A percentile compares a stretch with the other conserved stretches of the same genome.
These are phyloP conservation scores for Macrosoma leucophasiata DNA, from an alignment of 2,888 invertebrate species.

Conservation along the genomic window DNA sequence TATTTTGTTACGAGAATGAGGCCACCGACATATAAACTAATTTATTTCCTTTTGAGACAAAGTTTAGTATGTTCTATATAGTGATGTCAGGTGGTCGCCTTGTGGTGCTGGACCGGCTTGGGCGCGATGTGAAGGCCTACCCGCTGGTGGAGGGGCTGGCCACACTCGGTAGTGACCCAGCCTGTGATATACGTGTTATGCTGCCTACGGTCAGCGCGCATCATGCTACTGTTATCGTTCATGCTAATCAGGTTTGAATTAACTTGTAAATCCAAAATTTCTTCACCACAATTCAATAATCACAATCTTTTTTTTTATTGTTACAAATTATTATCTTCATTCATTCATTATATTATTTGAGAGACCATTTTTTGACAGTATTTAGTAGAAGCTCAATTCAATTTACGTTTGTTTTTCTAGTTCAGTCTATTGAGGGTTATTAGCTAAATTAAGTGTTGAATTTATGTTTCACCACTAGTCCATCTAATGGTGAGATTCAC, in stretches of 20 bases:
- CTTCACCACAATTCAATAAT: no score
- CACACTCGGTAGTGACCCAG: conserved; percentile 51
- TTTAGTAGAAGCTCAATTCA: no score
- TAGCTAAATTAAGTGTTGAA: no score
- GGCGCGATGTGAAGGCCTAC: conserved; percentile 50
- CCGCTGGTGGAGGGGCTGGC: conserved; percentile 46
- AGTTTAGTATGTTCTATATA: conserved; percentile 5
- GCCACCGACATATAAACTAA: neutral
- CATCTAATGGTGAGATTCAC: no score
- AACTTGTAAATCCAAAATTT: no score
- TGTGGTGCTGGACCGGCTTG: conserved; percentile 55
- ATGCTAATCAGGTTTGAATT: conserved; percentile 56
- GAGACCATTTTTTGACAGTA: no score
- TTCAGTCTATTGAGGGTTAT: no score
- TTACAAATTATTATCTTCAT: no score
- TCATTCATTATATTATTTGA: no score
- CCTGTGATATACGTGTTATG: conserved; percentile 57
- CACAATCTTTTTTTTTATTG: no score
- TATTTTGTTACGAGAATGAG: conserved; percentile 10
- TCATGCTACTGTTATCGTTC: conserved; percentile 60
- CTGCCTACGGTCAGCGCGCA: conserved; percentile 46
- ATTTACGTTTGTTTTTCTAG: no score
- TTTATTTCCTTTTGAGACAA: neutral
- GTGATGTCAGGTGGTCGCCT: conserved; percentile 57
- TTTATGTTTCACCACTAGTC: no score